Conservation (phyloP, 2,797 vertebrate species). For the Lacerta viridis region DNA sequence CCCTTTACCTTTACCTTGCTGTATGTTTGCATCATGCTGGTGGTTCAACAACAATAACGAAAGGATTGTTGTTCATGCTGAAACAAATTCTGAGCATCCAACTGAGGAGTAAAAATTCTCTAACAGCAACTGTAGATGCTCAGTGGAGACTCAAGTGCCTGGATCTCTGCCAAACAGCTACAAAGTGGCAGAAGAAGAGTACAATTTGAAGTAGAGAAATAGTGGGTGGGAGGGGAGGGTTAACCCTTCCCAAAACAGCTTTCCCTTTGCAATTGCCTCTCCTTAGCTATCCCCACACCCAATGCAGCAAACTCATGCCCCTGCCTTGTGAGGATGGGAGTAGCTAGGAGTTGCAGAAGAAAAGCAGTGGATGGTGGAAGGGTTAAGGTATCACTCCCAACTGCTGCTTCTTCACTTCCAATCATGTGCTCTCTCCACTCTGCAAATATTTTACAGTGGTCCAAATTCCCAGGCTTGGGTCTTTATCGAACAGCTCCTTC, state of each 20-base stretch:
- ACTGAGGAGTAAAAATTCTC: background rate
- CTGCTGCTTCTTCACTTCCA: background rate
- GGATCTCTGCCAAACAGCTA: slow-evolving; percentile 3
- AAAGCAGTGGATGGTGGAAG: background rate
- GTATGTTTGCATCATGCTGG: background rate
- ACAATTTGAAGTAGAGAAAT: background rate
- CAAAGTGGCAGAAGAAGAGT: background rate
- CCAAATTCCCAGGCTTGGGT: background rate
- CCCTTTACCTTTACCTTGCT: background rate
- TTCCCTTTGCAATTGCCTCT: background rate
- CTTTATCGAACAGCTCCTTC: background rate
- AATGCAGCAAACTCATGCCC: background rate
- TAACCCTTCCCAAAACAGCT: background rate
- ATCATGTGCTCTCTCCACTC: background rate
- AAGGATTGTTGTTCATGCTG: background rate
- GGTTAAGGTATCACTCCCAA: background rate
- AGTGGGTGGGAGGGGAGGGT: background rate
- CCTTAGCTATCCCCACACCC: too few relatives aligned
- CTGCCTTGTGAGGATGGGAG: background rate
- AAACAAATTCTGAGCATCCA: slow-evolving; percentile 7
- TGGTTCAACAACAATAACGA: background rate
- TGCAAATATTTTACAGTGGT: background rate
- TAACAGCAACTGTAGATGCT: background rate
- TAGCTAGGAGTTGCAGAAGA: background rate
- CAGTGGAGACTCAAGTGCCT: background rate